A percentile compares a stretch with the other conserved stretches of the same genome.
phyloP scores from a whole-genome alignment of 2,797 vertebrate species.

The Lemur catta region DNA sequence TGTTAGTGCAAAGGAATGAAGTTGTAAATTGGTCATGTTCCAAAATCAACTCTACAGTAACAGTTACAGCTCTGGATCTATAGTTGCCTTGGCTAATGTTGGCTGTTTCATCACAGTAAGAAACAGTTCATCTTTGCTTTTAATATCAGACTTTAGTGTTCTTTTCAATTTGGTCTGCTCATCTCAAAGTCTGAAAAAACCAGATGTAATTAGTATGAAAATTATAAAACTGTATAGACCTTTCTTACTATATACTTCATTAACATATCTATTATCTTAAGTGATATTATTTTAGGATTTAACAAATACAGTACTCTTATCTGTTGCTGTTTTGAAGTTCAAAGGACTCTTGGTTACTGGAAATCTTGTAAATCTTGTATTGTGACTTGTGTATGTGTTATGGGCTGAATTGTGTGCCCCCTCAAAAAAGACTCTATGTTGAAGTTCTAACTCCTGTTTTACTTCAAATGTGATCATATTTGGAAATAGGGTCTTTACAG shows the following conservation, averaged over 20 bases:
- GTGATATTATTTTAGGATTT: not conserved
- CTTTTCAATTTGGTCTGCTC: not conserved
- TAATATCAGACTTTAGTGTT: not conserved
- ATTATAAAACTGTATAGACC: not conserved
- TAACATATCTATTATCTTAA: not conserved
- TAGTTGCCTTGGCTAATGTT: not conserved
- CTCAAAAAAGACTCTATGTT: not conserved
- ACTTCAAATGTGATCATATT: not conserved
- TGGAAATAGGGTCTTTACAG: not conserved
- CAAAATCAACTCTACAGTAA: not conserved
- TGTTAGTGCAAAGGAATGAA: not conserved
- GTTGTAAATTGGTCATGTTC: not conserved
- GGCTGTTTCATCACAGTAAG: not conserved
- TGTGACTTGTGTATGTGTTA: not conserved
- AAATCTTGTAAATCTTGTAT: not conserved
- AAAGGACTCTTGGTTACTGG: not conserved
- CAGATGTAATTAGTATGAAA: not conserved
- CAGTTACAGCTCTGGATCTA: not conserved
- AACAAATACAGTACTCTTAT: not conserved
- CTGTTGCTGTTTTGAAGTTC: conserved; percentile 35
- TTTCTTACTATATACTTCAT: not conserved
- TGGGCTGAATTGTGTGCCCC: not conserved
- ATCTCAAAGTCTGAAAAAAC: not conserved
- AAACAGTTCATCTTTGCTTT: not conserved
- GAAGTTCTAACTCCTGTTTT: not conserved